Base-by-base conservation (phyloP, 2,888 invertebrate species). In the Achlya flavicornis region DNA sequence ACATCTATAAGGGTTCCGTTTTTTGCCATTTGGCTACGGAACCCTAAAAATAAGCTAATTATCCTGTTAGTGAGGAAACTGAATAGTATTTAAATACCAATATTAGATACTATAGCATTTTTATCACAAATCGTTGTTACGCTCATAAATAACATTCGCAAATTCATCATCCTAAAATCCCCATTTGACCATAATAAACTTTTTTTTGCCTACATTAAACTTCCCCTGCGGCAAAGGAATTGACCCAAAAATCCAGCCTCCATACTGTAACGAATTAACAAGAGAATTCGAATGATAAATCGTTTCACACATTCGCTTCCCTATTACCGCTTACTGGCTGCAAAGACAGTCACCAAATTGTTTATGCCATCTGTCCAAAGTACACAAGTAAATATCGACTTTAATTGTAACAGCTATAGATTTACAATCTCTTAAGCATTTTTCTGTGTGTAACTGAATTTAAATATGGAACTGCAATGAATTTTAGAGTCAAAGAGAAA, bases 251-350 rank as follows among this genome's bases (percentile, higher is more conserved):
- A 85, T 80, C 79, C 82, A 83, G 82, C 82, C 80, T 84, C 75
- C 73, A 68, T 63, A 69, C 83, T 84, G 85, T 83, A 79, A 82
- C 92, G 87, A 92, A 92, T 91, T 89, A 90, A 91, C 90, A 78
- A 91, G 91, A 87, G 89, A 90, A 83, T 84, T 85, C 82, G 79
- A 83, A 88, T 90, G 88, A 91, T 89, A 80, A 86, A 91, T 92
- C 79, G 83, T 75, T 83, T 80, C 70, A 83, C 80, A 79, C 79
- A 80, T 84, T 84, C 76, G 78, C 71, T 79, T 77, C 78, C 78
- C 79, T 81, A 81, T 80, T 80, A 78, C 78, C 66, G 70, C 66
- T 68, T 65, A 41, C 60, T 60, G 60, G 60, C 60, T 60, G 60
- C 19, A 60, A 60, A 60, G 60, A 60, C 60, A 60, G 60, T 60